phyloP scores from a whole-genome alignment of 53 echinoderm and acorn worm genomes.

The Mesocentrotus franciscanus region DNA sequence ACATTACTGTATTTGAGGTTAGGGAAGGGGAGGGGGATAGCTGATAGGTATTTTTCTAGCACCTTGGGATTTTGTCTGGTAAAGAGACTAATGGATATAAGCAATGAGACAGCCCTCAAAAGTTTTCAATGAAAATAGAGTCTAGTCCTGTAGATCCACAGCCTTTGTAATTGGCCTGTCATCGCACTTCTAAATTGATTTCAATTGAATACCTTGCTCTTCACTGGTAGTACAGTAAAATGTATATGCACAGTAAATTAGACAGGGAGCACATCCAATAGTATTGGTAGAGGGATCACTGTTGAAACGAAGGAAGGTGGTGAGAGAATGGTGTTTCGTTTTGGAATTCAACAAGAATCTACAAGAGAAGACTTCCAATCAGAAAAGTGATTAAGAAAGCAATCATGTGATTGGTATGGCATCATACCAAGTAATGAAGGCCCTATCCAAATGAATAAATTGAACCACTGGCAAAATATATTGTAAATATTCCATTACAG shows the following conservation, averaged over 20 bases:
- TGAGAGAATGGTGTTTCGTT: constrained; percentile 27
- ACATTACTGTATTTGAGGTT: too few relatives aligned
- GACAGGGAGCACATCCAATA: constrained; percentile 19
- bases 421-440: not conserved
- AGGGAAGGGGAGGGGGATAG: not conserved
- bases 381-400: constrained; percentile 2
- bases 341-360: constrained; percentile 25
- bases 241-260: not conserved
- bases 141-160: constrained; percentile 38
- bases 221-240: not conserved
- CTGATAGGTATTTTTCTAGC: not conserved
- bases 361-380: not conserved
- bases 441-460: not conserved
- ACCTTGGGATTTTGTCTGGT: not conserved
- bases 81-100: constrained; percentile 27
- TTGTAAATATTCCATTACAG: not conserved
- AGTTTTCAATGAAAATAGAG: constrained; percentile 47
- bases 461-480: not conserved
- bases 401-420: not conserved
- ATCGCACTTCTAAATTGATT: constrained; percentile 53
- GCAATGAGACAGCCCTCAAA: constrained; percentile 41
- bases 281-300: constrained; percentile 9
- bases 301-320: constrained; percentile 18
- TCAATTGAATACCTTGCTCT: constrained; percentile 46
- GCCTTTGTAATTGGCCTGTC: constrained; percentile 53